These are phyloP conservation scores for Ovis canadensis DNA, from an alignment of 2,113 vertebrate species.

Conservation along the genomic window DNA sequence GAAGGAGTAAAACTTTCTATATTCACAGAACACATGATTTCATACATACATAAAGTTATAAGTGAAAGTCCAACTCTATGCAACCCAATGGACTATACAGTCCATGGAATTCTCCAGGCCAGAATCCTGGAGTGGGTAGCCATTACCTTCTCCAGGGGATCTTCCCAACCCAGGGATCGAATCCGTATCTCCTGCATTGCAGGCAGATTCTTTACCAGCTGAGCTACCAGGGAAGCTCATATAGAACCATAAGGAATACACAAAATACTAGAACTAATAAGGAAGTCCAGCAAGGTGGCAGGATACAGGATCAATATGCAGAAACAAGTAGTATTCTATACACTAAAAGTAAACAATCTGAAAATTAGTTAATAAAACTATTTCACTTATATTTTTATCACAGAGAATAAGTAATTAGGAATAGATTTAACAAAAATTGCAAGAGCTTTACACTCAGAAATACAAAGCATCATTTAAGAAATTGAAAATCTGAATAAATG, in stretches of 20 bases:
- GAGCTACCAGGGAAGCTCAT: neutral
- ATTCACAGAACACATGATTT: neutral
- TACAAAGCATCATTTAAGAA: neutral
- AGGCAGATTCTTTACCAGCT: neutral
- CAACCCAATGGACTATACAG: neutral
- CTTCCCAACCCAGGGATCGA: neutral
- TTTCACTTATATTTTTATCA: neutral
- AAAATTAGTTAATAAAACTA: neutral
- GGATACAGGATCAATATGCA: neutral
- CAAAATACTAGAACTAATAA: neutral
- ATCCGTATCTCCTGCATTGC: neutral
- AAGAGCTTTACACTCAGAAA: neutral
- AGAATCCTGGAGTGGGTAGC: neutral
- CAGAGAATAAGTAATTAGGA: neutral
- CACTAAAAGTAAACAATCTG: neutral
- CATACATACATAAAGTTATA: neutral
- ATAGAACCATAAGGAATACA: neutral
- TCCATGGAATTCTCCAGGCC: neutral
- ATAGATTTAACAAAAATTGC: neutral
- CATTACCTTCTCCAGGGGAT: neutral
- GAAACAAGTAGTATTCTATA: neutral
- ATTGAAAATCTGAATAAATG: neutral
- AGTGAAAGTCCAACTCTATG: neutral
- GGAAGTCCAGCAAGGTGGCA: neutral
- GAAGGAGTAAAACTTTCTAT: neutral